phyloP scores from a whole-genome alignment of 2,888 invertebrate genomes.

The Neoitamus cyanurus region DNA sequence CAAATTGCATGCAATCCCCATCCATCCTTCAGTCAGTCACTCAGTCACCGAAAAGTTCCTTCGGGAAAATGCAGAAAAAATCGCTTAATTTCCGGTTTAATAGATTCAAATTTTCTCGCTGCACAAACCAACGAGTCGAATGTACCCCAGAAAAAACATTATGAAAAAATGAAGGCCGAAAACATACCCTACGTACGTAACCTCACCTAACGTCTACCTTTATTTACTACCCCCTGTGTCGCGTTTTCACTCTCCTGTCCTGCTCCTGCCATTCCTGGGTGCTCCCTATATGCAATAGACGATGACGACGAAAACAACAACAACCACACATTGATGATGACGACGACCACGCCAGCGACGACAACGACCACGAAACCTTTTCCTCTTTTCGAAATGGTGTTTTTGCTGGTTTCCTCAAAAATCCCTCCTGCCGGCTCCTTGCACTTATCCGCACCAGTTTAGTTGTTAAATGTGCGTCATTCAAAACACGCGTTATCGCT shows the following conservation, averaged over 20 bases:
- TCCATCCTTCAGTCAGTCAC: background rate
- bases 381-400: background rate
- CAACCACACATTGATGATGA: background rate
- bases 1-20: constrained; percentile 30
- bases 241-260: background rate
- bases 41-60: background rate
- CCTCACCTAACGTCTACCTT: constrained; percentile 3
- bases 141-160: background rate
- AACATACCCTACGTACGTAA: constrained; percentile 7
- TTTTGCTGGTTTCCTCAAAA: background rate
- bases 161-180: background rate
- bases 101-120: constrained; percentile 31
- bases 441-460: constrained; percentile 13
- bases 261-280: background rate
- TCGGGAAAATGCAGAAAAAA: background rate
- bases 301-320: background rate
- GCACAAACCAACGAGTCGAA: background rate
- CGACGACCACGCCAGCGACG: background rate
- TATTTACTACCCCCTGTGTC: constrained; percentile 2
- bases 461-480: constrained; percentile 25
- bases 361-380: background rate
- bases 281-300: background rate
- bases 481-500: background rate
- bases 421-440: background rate
- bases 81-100: constrained; percentile 33